Base-by-base conservation (phyloP, 1,140 invertebrate species). In the Drosophila azteca region DNA sequence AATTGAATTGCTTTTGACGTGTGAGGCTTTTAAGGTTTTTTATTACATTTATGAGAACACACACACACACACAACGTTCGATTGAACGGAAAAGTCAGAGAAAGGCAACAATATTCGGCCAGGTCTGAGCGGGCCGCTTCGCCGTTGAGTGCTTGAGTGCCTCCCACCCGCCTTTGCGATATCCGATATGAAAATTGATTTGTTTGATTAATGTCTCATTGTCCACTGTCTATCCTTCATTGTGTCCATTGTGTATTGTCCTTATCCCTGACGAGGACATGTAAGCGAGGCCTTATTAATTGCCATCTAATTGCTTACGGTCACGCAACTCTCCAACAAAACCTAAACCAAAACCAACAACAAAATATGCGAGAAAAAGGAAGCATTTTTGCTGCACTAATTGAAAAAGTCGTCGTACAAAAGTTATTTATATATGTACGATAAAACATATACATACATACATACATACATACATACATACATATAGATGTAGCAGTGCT, bases 11-110 rank as follows among this genome's bases (percentile, higher is more conserved):
- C 54, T 58, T 87, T 62, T 74, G 78, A 75, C 74, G 78, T 74
- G 68, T 87, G 82, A 78, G 82, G 67, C 82, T 85, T 85, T 85
- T 87, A 85, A 81, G 82, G 82, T 85, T 85, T 85, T 84, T 85
- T 85, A 85, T 85, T 85, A 85, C 82, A 85, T 87, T 85, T 85
- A 77, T 85, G 77, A 59, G 51, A n/a, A 41, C 45, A 53, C n/a
- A 11, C 11, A 11, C 15, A 55, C 22, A 41, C 45, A 53, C n/a
- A 11, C 11, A 11, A 22, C 31, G 20, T 20, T 20, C 17, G 49
- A 69, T 69, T 11, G 35, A 13, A 39, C 4, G 35, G 35, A 3
- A 39, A 39, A 39, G 31, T 4, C 35, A 31, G 8, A 9, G 31
- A 3, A 3, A 11, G 31, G 9, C 9, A 68, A 49, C 35, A 41